phyloP scores from a whole-genome alignment of 2,113 vertebrate genomes.

The Triplophysa siluroides region DNA sequence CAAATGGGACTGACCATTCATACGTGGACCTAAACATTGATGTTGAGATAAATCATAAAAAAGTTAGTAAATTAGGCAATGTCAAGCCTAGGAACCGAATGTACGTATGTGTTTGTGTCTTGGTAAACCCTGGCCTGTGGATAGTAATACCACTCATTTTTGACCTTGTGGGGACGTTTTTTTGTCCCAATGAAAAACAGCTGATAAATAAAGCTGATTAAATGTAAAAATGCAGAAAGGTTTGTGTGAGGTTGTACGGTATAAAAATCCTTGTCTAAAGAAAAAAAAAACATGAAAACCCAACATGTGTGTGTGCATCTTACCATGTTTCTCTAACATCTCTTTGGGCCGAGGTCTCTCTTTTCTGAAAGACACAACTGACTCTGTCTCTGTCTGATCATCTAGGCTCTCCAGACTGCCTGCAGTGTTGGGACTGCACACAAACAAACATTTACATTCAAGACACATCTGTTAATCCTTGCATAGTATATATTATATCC shows the following conservation, averaged over 20 bases:
- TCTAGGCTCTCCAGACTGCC: slow-evolving; percentile 88
- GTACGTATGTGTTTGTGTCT: too few relatives aligned
- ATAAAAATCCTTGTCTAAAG: too few relatives aligned
- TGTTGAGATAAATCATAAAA: too few relatives aligned
- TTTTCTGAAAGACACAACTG: slow-evolving; percentile 83
- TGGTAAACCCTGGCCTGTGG: too few relatives aligned
- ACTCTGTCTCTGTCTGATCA: slow-evolving; percentile 86
- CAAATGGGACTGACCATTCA: slow-evolving; percentile 77
- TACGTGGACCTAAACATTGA: slow-evolving; percentile 64
- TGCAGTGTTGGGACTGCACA: slow-evolving; percentile 80
- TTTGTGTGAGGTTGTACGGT: too few relatives aligned
- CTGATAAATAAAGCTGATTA: too few relatives aligned
- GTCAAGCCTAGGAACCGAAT: too few relatives aligned
- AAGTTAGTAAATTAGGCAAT: too few relatives aligned
- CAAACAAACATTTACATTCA: slow-evolving; percentile 16
- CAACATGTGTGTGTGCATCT: slow-evolving; percentile 34
- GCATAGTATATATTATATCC: slow-evolving; percentile 5
- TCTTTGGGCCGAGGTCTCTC: slow-evolving; percentile 84
- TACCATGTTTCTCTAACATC: slow-evolving; percentile 79
- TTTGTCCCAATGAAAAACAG: too few relatives aligned
- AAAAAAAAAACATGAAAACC: not conserved
- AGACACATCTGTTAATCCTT: not conserved
- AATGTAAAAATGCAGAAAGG: too few relatives aligned
- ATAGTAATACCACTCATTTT: too few relatives aligned
- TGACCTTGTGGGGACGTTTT: too few relatives aligned